These are phyloP conservation scores for Anastrepha ludens DNA, from an alignment of 1,140 invertebrate genomes.

Conservation along the genomic window DNA sequence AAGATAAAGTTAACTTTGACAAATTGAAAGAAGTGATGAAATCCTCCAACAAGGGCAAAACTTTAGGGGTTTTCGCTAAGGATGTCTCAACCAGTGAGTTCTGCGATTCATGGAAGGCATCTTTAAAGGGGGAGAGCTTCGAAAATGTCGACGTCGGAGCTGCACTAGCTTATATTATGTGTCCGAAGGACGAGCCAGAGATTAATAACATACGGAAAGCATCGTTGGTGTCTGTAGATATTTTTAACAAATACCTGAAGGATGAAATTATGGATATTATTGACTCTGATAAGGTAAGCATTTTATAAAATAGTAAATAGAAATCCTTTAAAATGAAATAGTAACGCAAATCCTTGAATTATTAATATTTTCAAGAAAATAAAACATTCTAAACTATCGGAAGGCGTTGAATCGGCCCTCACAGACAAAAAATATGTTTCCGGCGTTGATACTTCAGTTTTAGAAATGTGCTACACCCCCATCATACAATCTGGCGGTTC, in stretches of 20 bases:
- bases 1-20: constrained; percentile 95
- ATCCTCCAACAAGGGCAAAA: constrained; percentile 92
- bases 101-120: constrained; percentile 91
- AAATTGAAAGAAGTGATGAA: constrained; percentile 91
- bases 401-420: constrained; percentile 94
- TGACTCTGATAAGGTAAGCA: constrained; percentile 91
- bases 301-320: constrained; percentile 48
- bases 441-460: constrained; percentile 88
- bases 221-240: constrained; percentile 92
- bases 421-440: constrained; percentile 95
- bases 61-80: constrained; percentile 94
- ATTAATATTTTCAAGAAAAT: constrained; percentile 84
- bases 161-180: constrained; percentile 90
- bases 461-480: constrained; percentile 98
- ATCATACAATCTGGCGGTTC: constrained; percentile 99
- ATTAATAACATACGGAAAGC: constrained; percentile 96
- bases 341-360: not conserved
- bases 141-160: constrained; percentile 92
- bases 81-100: constrained; percentile 96
- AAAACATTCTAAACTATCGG: constrained; percentile 94
- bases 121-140: constrained; percentile 85
- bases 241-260: constrained; percentile 97
- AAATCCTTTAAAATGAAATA: not conserved
- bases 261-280: constrained; percentile 99
- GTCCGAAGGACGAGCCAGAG: constrained; percentile 96